Evolutionary conservation across 2,113 vertebrate species (phyloP).

Genomic region (Rhineura floridana): DNA sequence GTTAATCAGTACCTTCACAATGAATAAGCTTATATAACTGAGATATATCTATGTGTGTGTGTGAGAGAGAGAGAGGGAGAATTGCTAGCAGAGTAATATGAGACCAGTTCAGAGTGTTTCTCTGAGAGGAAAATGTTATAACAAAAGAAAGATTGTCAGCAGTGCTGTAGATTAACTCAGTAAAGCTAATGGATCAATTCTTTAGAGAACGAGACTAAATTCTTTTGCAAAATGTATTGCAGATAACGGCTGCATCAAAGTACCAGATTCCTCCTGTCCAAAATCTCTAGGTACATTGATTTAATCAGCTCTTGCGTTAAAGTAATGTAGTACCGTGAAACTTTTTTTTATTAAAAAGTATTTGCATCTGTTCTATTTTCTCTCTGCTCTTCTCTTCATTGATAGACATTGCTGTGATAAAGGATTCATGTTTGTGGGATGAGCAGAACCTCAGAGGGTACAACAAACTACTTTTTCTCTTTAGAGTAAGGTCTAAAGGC

Average conservation of each 20-base stretch:
- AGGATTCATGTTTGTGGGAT: not conserved
- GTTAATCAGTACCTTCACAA: constrained; percentile 33
- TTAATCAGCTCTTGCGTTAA: not conserved
- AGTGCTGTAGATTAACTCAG: accelerated
- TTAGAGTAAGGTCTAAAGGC: not conserved
- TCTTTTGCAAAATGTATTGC: constrained; percentile 29
- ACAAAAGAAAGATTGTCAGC: not conserved
- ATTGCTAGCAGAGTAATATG: not conserved
- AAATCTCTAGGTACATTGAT: not conserved
- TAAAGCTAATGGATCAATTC: constrained; percentile 49
- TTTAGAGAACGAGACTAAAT: constrained; percentile 39
- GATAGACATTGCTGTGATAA: not conserved
- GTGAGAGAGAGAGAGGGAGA: not conserved
- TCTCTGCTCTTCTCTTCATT: not conserved
- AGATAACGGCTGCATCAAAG: not conserved
- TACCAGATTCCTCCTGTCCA: not conserved
- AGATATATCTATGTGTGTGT: not conserved
- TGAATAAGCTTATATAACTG: not conserved
- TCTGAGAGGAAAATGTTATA: not conserved
- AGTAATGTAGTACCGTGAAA: not conserved
- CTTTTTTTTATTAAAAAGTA: constrained; percentile 10
- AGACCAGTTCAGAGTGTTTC: constrained; percentile 23
- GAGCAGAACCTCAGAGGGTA: not conserved
- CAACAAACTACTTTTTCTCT: not conserved
- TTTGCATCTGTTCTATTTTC: not conserved